phyloP scores from a whole-genome alignment of 2,113 vertebrate genomes.

The Neogale vison region DNA sequence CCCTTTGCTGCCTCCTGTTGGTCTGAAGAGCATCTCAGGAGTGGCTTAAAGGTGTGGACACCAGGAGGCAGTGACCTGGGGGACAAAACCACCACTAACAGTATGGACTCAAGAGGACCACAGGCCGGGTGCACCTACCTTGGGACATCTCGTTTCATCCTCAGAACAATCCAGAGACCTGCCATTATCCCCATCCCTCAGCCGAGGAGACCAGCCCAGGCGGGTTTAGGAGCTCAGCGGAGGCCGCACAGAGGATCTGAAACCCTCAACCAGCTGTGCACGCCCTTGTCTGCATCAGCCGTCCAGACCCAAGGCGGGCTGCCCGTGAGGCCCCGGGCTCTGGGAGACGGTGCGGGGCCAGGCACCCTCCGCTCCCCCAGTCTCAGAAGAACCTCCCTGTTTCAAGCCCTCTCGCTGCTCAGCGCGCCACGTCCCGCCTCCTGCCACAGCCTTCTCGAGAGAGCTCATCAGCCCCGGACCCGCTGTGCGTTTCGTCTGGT shows the following conservation, averaged over 20 bases:
- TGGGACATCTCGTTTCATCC: background rate
- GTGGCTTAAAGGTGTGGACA: accelerated
- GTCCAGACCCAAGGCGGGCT: background rate
- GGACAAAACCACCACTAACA: background rate
- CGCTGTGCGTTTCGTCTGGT: accelerated
- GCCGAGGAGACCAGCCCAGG: background rate
- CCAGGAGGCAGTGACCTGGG: background rate
- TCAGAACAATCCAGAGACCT: accelerated
- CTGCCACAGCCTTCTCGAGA: accelerated
- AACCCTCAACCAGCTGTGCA: accelerated
- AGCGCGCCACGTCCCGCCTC: accelerated
- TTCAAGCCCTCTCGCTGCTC: background rate
- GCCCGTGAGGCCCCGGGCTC: background rate
- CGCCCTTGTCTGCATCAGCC: background rate
- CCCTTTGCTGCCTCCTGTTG: background rate
- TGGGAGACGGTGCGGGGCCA: background rate
- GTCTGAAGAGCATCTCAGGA: background rate
- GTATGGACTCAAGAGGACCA: background rate
- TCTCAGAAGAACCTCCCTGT: accelerated
- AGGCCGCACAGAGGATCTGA: background rate
- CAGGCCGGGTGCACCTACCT: background rate
- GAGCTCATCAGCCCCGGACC: accelerated
- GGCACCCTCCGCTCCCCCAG: accelerated
- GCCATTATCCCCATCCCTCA: accelerated
- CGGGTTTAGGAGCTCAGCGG: background rate